These are phyloP conservation scores for Ceryle rudis DNA, from an alignment of 2,797 vertebrate species.

Conservation along the genomic window DNA sequence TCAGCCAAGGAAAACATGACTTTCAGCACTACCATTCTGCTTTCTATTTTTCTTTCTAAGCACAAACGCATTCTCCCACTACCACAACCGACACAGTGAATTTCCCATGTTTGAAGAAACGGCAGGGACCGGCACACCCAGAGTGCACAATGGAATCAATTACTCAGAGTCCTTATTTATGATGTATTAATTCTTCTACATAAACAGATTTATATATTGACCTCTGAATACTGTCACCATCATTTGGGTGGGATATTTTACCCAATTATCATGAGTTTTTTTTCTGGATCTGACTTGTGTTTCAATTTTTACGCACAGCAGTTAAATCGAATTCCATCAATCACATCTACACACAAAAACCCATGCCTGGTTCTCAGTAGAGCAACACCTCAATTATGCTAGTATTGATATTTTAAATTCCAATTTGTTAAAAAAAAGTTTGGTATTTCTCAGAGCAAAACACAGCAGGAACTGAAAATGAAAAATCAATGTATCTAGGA, in stretches of 20 bases:
- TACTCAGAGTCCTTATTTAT: not conserved
- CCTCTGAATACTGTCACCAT: not conserved
- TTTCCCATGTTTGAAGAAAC: not conserved
- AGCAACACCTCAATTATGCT: not conserved
- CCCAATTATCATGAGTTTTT: accelerated
- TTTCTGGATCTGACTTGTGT: not conserved
- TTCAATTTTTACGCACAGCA: not conserved
- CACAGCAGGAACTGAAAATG: not conserved
- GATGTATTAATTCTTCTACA: not conserved
- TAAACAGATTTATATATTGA: not conserved
- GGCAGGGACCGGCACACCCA: not conserved
- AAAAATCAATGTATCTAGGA: not conserved
- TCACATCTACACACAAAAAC: not conserved
- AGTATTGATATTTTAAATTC: not conserved
- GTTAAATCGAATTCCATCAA: not conserved
- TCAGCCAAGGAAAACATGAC: slow-evolving; percentile 64
- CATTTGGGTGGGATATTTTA: not conserved
- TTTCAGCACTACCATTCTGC: slow-evolving; percentile 47
- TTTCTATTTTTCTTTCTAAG: slow-evolving; percentile 64
- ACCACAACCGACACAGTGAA: not conserved
- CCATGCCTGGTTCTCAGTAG: not conserved
- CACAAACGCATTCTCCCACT: not conserved
- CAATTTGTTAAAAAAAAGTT: not conserved
- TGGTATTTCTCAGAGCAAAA: not conserved
- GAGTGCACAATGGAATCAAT: not conserved